Evolutionary conservation across 2,888 invertebrate genomes (phyloP).

Genomic region (Erpobdella octoculata): DNA sequence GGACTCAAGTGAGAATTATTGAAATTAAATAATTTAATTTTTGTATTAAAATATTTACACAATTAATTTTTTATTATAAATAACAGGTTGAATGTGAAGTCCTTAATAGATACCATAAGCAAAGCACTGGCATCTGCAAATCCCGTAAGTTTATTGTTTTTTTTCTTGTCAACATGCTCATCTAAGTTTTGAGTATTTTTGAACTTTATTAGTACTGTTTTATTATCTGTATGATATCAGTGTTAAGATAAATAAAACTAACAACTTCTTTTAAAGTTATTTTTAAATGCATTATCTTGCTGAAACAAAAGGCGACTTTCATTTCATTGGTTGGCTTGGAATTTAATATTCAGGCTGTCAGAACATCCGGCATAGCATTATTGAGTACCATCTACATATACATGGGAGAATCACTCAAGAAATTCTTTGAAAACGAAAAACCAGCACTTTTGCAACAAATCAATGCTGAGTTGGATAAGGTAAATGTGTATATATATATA

Average conservation of each 20-base stretch:
- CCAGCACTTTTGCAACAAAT: conserved; percentile 74
- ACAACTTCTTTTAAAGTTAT: no score
- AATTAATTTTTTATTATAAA: neutral
- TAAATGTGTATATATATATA: conserved; percentile 35
- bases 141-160: conserved; percentile 55
- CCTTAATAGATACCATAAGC: conserved; percentile 56
- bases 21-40: neutral
- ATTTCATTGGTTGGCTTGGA: no score
- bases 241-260: no score
- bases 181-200: no score
- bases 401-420: conserved; percentile 66
- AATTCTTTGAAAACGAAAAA: conserved; percentile 79
- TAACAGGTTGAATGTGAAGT: conserved; percentile 46
- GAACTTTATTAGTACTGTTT: no score
- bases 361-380: conserved; percentile 68
- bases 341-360: conserved; percentile 59
- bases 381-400: conserved; percentile 72
- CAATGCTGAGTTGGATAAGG: conserved; percentile 74
- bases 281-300: no score
- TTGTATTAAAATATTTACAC: no score
- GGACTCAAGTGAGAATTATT: conserved; percentile 63
- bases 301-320: no score
- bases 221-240: no score
- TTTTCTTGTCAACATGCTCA: no score
- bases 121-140: conserved; percentile 77